These are phyloP conservation scores for Allacma fusca DNA, from an alignment of 2,888 invertebrate genomes.

Conservation along the genomic window DNA sequence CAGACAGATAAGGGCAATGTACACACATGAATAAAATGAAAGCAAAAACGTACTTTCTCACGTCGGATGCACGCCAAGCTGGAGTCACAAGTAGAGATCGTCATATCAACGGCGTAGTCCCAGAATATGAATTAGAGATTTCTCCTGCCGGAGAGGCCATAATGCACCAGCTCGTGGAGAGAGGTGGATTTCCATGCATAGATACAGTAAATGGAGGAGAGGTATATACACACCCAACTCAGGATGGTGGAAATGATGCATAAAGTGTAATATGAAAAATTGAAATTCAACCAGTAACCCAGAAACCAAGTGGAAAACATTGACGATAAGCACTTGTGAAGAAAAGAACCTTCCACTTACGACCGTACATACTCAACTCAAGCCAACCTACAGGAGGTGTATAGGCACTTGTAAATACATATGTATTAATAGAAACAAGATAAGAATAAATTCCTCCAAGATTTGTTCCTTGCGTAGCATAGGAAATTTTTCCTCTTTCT, in stretches of 20 bases:
- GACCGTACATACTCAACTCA: too few relatives aligned
- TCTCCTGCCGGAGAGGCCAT: background rate
- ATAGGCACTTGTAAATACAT: background rate
- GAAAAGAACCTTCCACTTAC: slow-evolving; percentile 16
- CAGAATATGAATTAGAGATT: slow-evolving; percentile 23
- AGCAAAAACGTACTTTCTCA: slow-evolving; percentile 6
- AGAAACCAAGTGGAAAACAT: slow-evolving; percentile 27
- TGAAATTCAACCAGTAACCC: slow-evolving; percentile 10
- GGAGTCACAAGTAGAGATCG: background rate
- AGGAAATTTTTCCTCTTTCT: background rate
- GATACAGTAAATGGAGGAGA: too few relatives aligned
- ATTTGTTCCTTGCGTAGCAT: too few relatives aligned
- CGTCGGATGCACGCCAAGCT: slow-evolving; percentile 3
- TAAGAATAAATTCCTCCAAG: slow-evolving; percentile 32
- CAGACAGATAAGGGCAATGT: slow-evolving; percentile 6
- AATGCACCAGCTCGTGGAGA: too few relatives aligned
- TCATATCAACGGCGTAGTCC: background rate
- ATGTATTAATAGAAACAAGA: slow-evolving; percentile 25
- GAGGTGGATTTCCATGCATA: too few relatives aligned
- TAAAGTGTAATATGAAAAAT: slow-evolving; percentile 23
- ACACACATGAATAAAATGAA: slow-evolving; percentile 8
- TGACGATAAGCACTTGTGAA: slow-evolving; percentile 28
- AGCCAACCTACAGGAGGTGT: too few relatives aligned
- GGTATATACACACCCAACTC: too few relatives aligned
- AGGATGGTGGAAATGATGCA: background rate